Base-by-base conservation (phyloP, 2,888 invertebrate species). In the Lasioglossum villosulum region DNA sequence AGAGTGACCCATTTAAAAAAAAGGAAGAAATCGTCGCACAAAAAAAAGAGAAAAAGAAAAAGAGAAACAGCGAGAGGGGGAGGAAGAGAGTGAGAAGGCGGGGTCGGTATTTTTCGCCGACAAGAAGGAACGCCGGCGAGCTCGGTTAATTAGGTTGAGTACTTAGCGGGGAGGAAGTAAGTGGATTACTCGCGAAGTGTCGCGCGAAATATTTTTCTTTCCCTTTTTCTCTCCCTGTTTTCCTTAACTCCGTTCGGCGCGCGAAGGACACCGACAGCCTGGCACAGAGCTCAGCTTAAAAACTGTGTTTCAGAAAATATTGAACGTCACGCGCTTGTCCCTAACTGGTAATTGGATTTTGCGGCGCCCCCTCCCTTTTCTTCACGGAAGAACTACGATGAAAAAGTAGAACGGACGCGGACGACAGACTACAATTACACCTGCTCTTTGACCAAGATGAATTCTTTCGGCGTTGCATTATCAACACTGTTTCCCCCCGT, bases 1-100 rank as follows among this genome's bases (percentile, higher is more conserved):
- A 66, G 74, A 45, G 75, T 90, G 88, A 86, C 88, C 87, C 86
- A 89, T 88, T 90, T 89, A 74, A 88, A 89, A 52, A 83, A 88
- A 74, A 56, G 37, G 68, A 39, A 68, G 68, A 80, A 81, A 80
- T 84, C 74, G 37, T 52, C 78, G 63, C 71, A 45, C 56, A 39
- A 39, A 68, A 52, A 39, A 68, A 39, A 68, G n/a, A 10, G 14
- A 37, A 37, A 23, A 70, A 37, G 19, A 30, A 70, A 37, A 39
- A 14, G 10, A 23, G 4, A 0, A 4, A 70, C 10, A 23, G 23
- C 10, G 19, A 73, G 77, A 71, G 14, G 14, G 14, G 10, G 30
- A 27, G 63, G 16, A 5, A 23, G 14, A 27, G 27, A 14, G 27
- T 8, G 63, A 30, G 63, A 30, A 30, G 30, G 63, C 63, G 63